Conservation (phyloP, 2,888 invertebrate genomes). For the Rhopalosiphum nymphaeae region DNA sequence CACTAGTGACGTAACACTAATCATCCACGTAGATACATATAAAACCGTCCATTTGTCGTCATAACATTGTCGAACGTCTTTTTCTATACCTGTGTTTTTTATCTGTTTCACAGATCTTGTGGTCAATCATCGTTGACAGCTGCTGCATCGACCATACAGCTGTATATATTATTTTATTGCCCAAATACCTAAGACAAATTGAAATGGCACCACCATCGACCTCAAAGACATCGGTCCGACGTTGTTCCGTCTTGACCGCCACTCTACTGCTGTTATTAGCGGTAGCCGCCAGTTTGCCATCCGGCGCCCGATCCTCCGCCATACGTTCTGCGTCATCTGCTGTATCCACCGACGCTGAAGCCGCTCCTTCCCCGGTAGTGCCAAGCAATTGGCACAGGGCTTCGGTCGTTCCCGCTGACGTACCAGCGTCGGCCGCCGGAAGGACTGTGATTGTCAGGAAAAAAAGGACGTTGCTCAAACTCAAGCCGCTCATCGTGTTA, state of each 20-base stretch:
- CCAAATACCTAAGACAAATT: neutral
- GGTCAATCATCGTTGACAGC: neutral
- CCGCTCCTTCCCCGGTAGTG: neutral
- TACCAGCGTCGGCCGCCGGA: neutral
- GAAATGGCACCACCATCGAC: neutral
- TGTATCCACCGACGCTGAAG: no score
- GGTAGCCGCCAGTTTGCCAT: neutral
- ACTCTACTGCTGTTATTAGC: neutral
- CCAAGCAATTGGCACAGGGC: neutral
- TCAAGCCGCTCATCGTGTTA: constrained; percentile 61
- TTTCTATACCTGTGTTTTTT: neutral
- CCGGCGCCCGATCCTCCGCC: neutral
- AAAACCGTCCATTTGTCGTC: neutral
- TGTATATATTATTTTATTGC: neutral
- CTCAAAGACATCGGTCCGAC: neutral
- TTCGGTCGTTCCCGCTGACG: neutral
- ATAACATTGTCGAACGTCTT: neutral
- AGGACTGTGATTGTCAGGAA: neutral
- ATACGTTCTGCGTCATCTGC: neutral
- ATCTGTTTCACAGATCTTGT: neutral
- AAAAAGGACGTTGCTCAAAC: constrained; percentile 66
- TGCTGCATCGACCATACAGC: neutral
- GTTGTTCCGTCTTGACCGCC: neutral
- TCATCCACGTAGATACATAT: neutral
- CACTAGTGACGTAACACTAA: no score